Conservation (phyloP, 1,140 invertebrate genomes). For the Diabrotica virgifera region DNA sequence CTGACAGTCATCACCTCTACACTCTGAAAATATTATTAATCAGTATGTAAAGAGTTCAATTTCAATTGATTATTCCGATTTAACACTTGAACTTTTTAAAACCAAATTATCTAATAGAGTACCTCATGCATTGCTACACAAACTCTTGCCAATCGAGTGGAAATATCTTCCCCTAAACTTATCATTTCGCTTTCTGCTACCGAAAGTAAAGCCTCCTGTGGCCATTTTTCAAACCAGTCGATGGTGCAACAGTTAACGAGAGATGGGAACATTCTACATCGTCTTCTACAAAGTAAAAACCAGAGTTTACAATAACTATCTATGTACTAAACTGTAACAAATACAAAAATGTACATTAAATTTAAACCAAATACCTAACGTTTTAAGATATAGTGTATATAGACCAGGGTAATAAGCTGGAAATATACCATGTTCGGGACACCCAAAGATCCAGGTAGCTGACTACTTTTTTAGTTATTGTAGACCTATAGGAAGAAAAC, state of each 20-base stretch:
- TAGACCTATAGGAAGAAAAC: too few relatives aligned
- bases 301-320: too few relatives aligned
- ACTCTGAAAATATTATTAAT: slow-evolving; percentile 54
- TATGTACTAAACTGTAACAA: too few relatives aligned
- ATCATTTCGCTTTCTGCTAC: slow-evolving; percentile 65
- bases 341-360: too few relatives aligned
- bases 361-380: too few relatives aligned
- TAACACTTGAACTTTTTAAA: neutral
- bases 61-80: neutral
- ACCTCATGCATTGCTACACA: slow-evolving; percentile 76
- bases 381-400: too few relatives aligned
- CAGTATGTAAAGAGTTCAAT: neutral
- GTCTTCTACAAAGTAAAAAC: slow-evolving; percentile 47
- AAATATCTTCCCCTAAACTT: slow-evolving; percentile 50
- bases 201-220: slow-evolving; percentile 79
- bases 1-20: slow-evolving; percentile 71
- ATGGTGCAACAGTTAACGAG: slow-evolving; percentile 92
- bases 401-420: too few relatives aligned
- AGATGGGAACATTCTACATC: slow-evolving; percentile 85
- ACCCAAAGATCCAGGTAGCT: too few relatives aligned
- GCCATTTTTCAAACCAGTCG: slow-evolving; percentile 91
- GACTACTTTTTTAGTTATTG: too few relatives aligned
- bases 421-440: too few relatives aligned
- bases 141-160: slow-evolving; percentile 60
- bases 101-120: slow-evolving; percentile 8